Conservation (phyloP, 1,140 invertebrate genomes). For the Drosophila athabasca region DNA sequence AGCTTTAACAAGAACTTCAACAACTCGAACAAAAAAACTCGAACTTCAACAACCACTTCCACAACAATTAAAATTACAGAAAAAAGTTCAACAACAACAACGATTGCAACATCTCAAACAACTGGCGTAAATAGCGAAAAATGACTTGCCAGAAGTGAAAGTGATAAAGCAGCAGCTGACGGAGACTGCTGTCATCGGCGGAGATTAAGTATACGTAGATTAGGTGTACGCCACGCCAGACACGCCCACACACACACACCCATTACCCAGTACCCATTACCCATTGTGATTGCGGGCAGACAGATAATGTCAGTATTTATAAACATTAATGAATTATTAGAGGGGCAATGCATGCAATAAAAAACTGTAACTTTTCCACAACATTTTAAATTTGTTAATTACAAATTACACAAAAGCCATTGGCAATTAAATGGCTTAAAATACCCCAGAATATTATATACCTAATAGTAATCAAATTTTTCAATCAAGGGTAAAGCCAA, state of each 20-base stretch:
- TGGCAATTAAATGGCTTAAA: constrained; percentile 19
- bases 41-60: neutral
- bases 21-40: neutral
- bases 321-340: constrained; percentile 45
- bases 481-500: constrained; percentile 44
- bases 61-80: neutral
- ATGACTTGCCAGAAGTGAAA: constrained; percentile 74
- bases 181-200: too few relatives aligned
- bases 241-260: constrained; percentile 34
- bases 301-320: constrained; percentile 55
- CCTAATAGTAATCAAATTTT: constrained; percentile 8
- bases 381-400: neutral
- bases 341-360: constrained; percentile 1
- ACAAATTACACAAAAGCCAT: neutral
- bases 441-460: neutral
- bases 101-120: constrained; percentile 20
- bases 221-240: constrained; percentile 26
- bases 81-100: constrained; percentile 10
- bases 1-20: too few relatives aligned
- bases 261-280: neutral
- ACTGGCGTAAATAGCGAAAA: constrained; percentile 59
- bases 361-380: constrained; percentile 24
- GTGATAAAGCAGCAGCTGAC: constrained; percentile 24
- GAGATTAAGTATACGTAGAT: constrained; percentile 35
- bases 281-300: constrained; percentile 14